phyloP scores from a whole-genome alignment of 2,797 vertebrate species.

The Cephalopachus bancanus region DNA sequence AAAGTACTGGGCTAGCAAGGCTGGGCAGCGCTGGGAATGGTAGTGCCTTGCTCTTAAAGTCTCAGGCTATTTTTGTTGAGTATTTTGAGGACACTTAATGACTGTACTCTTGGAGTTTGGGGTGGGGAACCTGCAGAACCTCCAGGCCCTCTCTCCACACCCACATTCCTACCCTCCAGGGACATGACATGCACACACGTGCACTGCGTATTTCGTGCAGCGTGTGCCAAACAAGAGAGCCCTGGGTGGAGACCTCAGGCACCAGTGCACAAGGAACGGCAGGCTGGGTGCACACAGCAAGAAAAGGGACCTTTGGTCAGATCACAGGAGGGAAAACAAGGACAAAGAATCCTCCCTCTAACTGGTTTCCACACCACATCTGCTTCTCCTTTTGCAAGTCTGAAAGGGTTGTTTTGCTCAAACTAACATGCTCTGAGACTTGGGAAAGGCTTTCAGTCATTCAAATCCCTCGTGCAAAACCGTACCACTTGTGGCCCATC shows the following conservation, averaged over 20 bases:
- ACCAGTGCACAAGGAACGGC: background rate
- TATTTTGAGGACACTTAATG: conserved; percentile 20
- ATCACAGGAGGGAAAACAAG: background rate
- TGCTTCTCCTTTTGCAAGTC: background rate
- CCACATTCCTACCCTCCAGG: background rate
- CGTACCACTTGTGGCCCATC: no score
- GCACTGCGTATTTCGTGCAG: background rate
- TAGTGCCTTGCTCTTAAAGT: background rate
- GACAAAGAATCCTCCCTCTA: background rate
- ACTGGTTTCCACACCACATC: background rate
- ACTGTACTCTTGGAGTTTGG: background rate
- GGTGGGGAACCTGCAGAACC: background rate
- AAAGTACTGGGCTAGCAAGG: background rate
- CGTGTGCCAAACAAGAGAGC: background rate
- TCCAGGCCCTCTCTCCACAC: background rate
- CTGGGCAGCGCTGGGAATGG: no score
- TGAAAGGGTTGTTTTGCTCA: conserved; percentile 48
- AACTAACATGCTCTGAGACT: background rate
- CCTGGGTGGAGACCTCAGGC: background rate
- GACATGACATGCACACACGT: accelerated
- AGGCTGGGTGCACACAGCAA: accelerated
- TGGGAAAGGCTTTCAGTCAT: background rate
- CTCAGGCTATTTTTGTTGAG: conserved; percentile 34
- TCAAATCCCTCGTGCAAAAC: background rate
- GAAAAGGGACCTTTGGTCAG: background rate